These are phyloP conservation scores for Perizoma flavofasciatum DNA, from an alignment of 2,888 invertebrate species.

Conservation along the genomic window DNA sequence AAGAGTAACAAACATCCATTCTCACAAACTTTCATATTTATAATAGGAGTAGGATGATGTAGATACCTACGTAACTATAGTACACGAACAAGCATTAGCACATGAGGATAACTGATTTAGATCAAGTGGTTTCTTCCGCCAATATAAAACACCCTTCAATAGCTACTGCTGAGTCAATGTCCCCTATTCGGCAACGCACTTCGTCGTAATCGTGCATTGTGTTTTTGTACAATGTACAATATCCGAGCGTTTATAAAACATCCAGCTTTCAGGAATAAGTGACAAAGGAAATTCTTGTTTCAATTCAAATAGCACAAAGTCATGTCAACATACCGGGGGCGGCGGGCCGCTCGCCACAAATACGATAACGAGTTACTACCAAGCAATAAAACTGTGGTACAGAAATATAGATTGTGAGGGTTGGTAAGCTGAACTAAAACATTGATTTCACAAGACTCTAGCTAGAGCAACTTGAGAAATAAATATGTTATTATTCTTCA, in stretches of 20 bases:
- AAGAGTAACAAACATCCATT: too few species aligned
- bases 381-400: neutral
- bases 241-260: slow-evolving; percentile 9
- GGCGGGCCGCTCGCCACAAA: slow-evolving; percentile 4
- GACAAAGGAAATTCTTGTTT: slow-evolving; percentile 13
- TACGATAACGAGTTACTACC: slow-evolving; percentile 10
- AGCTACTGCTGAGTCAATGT: slow-evolving; percentile 10
- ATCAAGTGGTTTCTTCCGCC: slow-evolving; percentile 20
- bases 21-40: too few species aligned
- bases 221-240: neutral
- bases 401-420: slow-evolving; percentile 7
- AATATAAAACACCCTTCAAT: slow-evolving; percentile 8
- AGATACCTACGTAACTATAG: neutral
- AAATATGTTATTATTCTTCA: too few species aligned
- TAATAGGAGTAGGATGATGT: too few species aligned
- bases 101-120: slow-evolving; percentile 9
- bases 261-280: slow-evolving; percentile 3
- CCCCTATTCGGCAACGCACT: neutral
- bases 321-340: slow-evolving; percentile 8
- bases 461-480: too few species aligned
- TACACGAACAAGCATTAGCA: neutral
- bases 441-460: too few species aligned
- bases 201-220: neutral
- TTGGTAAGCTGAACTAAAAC: too few species aligned
- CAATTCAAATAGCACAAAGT: slow-evolving; percentile 1